Evolutionary conservation across 2,797 vertebrate species (phyloP).

Genomic region (Thripadectes ignobilis): DNA sequence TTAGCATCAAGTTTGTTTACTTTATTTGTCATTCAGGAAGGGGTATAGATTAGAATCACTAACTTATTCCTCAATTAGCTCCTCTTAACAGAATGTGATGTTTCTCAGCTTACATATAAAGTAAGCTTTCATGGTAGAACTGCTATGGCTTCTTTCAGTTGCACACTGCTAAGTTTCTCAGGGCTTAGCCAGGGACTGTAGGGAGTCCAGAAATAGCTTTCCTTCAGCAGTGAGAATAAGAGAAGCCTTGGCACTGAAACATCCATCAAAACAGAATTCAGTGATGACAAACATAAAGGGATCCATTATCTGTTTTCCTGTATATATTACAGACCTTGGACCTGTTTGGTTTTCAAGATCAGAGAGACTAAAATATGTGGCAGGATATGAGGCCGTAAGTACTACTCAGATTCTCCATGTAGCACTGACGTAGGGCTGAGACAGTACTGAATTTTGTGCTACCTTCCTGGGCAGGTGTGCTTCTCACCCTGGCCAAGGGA

Average conservation of each 20-base stretch:
- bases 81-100: neutral
- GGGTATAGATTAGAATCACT: neutral
- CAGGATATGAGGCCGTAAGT: neutral
- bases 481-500: constrained; percentile 11
- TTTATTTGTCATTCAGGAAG: neutral
- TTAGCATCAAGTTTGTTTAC: neutral
- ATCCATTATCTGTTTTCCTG: constrained; percentile 33
- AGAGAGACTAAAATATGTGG: constrained; percentile 11
- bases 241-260: neutral
- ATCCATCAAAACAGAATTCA: constrained; percentile 29
- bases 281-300: constrained; percentile 36
- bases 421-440: neutral
- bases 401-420: constrained; percentile 31
- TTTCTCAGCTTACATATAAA: neutral
- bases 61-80: neutral
- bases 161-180: neutral
- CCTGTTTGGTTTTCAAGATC: constrained; percentile 36
- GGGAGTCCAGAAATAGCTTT: neutral
- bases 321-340: constrained; percentile 27
- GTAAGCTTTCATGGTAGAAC: neutral
- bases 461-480: constrained; percentile 57
- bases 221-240: neutral
- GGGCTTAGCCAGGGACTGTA: neutral
- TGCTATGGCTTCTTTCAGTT: neutral
- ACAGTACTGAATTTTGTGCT: neutral